Conservation (phyloP, 2,797 vertebrate species). For the Micropoecilia bifurca region DNA sequence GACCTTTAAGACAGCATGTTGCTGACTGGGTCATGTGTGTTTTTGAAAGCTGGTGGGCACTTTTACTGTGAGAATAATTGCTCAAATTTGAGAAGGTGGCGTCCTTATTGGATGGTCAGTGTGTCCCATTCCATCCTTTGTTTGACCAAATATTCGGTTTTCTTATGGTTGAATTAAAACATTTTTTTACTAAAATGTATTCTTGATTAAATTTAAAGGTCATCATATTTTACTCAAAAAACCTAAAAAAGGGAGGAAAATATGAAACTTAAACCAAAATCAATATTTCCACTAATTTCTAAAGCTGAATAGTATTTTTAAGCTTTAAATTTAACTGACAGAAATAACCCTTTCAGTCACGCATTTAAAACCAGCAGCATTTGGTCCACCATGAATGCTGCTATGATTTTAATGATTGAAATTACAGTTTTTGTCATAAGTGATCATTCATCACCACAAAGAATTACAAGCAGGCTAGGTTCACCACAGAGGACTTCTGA, state of each 20-base stretch:
- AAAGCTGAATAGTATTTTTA: background rate
- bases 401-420: background rate
- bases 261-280: background rate
- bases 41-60: constrained; percentile 49
- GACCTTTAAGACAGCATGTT: constrained; percentile 39
- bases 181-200: background rate
- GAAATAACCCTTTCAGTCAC: background rate
- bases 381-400: background rate
- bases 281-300: background rate
- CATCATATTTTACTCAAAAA: background rate
- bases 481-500: background rate
- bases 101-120: background rate
- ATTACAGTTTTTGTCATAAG: background rate
- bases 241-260: background rate
- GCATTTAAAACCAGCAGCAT: background rate
- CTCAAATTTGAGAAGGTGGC: constrained; percentile 17
- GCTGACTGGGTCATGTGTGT: constrained; percentile 52
- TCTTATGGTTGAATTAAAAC: background rate
- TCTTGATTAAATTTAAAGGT: background rate
- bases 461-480: background rate
- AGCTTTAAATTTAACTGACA: background rate
- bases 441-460: background rate
- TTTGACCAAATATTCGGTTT: background rate
- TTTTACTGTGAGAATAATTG: constrained; percentile 58
- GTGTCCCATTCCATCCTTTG: constrained; percentile 45